A percentile compares a stretch with the other conserved stretches of the same genome.
phyloP scores from a whole-genome alignment of 1,140 invertebrate genomes.

The Achroia grisella region DNA sequence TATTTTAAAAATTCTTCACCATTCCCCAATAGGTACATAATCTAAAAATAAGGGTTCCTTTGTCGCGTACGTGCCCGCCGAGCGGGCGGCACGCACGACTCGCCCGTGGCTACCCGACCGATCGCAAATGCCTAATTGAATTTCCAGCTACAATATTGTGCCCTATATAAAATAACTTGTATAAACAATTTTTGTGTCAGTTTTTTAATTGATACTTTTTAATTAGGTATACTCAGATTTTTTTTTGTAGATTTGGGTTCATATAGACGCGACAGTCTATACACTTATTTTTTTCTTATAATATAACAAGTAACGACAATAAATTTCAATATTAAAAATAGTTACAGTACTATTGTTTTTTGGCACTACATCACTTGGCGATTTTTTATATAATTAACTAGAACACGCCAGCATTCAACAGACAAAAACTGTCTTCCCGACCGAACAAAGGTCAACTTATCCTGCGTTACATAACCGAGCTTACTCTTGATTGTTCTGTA shows the following conservation, averaged over 20 bases:
- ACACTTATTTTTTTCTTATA: too few relatives aligned
- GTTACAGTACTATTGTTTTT: too few relatives aligned
- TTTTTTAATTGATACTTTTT: too few relatives aligned
- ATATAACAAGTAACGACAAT: too few relatives aligned
- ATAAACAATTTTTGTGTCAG: conserved; percentile 23
- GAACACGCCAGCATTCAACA: too few relatives aligned
- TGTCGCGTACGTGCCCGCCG: conserved; percentile 33
- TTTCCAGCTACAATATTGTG: conserved; percentile 45
- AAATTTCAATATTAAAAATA: too few relatives aligned
- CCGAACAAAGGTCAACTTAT: conserved; percentile 4
- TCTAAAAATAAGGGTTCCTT: conserved; percentile 30
- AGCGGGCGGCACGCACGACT: conserved; percentile 30
- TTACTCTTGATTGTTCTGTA: conserved; percentile 18
- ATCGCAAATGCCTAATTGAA: conserved; percentile 58
- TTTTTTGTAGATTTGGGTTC: too few relatives aligned
- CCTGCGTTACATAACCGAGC: conserved; percentile 7
- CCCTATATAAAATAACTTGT: conserved; percentile 23
- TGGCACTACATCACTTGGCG: too few relatives aligned
- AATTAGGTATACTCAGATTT: too few relatives aligned
- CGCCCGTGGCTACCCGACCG: conserved; percentile 28
- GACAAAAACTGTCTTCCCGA: too few relatives aligned
- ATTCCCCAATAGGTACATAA: conserved; percentile 12
- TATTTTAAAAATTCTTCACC: conserved; percentile 16
- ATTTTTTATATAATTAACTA: too few relatives aligned
- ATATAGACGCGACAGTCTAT: too few relatives aligned